Evolutionary conservation across 2,113 vertebrate species (phyloP), one percentile per base, ranked within the genome.

Genomic region (Fregetta grallaria): DNA sequence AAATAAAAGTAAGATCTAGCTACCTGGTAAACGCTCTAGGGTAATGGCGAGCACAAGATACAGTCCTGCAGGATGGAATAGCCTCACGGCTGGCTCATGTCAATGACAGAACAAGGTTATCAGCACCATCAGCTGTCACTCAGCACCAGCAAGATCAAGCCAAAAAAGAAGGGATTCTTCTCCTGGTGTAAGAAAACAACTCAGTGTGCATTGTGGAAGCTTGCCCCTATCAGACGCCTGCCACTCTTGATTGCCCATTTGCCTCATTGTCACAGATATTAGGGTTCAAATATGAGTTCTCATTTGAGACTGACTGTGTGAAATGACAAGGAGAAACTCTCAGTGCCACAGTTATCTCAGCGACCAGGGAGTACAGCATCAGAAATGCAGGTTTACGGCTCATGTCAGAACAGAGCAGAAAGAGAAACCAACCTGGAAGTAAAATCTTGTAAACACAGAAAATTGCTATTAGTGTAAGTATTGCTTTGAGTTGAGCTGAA

Each of bases 31-130:
- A 42, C 70, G 36, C 49, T 80, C 83, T 87, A 86, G 32, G 59
- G 38, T 77, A 45, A 25, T 25, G n/a, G 38, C 34, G 25, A 92
- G 72, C 5, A 4, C 32, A 72, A 53, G 38, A 44, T 56, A 23
- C 25, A 62, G 86, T 42, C 76, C 76, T 84, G 59, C 50, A 78
- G 52, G 49, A 29, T 52, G 47, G 45, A 91, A 53, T 27, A 73
- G 47, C 45, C 76, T 71, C 42, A 10, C 2, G 14, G 44, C 59
- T 84, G 89, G 49, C 27, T 96, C 3, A 1, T 62, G 44, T 92
- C 87, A 91, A 67, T 75, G 91, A 52, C 61, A 87, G 66, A 66
- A 47, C 78, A 93, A 80, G 75, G 62, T 94, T 94, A 88, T 93
- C 92, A 85, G 30, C 71, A 62, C 30, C 73, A 82, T 86, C 80